Percentiles rank a stretch among this genome's conserved stretches.
Evolutionary conservation across 2,888 invertebrate species (phyloP).

Genomic region (Ophraella communa): DNA sequence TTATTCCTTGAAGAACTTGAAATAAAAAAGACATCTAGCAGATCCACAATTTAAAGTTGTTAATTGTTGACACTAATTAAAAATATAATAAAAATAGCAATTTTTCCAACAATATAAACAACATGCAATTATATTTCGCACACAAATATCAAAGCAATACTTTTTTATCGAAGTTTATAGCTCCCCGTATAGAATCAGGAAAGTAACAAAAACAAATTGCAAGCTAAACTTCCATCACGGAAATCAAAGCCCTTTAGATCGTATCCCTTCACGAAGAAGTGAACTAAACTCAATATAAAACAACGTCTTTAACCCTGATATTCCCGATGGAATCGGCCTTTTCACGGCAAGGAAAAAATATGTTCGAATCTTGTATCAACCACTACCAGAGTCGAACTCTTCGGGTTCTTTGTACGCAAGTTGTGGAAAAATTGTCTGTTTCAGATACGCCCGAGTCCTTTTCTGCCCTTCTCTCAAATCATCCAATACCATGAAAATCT

Average conservation of each 20-base stretch:
- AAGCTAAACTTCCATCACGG: slow-evolving; percentile 15
- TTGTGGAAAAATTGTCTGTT: not conserved
- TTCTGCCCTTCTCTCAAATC: slow-evolving; percentile 11
- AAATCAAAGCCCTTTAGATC: slow-evolving; percentile 20
- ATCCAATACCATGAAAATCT: slow-evolving; percentile 39
- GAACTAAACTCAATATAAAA: slow-evolving; percentile 30
- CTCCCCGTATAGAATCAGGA: not conserved
- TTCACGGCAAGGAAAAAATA: slow-evolving; percentile 32
- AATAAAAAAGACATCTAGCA: too few species aligned
- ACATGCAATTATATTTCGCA: too few species aligned
- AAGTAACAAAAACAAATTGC: slow-evolving; percentile 26
- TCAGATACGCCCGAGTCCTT: too few species aligned
- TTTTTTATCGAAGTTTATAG: not conserved
- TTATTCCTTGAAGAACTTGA: too few species aligned
- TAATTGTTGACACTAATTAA: too few species aligned
- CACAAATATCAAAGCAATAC: not conserved
- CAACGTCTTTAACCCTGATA: slow-evolving; percentile 34
- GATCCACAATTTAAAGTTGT: too few species aligned
- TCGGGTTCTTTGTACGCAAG: not conserved
- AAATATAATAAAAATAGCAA: too few species aligned
- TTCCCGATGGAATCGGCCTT: slow-evolving; percentile 31
- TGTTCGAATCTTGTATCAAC: slow-evolving; percentile 27
- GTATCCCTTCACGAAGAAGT: slow-evolving; percentile 19
- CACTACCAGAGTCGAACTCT: slow-evolving; percentile 20
- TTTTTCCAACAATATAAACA: too few species aligned